Evolutionary conservation across 2,888 invertebrate species (phyloP), one percentile per base, ranked within the genome.

Genomic region (Protodeltote pygarga): DNA sequence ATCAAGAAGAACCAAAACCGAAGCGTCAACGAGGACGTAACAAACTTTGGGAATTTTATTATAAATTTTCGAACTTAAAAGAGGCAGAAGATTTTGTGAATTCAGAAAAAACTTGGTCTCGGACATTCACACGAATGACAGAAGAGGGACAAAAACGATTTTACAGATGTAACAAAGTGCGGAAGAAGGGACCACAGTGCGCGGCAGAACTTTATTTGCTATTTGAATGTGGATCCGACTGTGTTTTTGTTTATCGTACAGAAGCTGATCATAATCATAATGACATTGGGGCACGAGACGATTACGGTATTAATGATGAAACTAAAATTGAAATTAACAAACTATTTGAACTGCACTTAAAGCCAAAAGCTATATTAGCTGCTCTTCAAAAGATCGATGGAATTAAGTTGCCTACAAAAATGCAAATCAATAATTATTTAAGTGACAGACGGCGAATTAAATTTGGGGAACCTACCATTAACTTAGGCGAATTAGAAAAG

Each of bases 401-500:
- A 24, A 41, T 52, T 20, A 38, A 40, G 28, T 11, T 53, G 23
- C 50, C 58, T 23, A 49, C 14, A 42, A 23, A 34, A 31, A 24
- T 35, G 17, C 58, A 62, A 46, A 1, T 61, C 20, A 52, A 28
- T 13, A 57, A 14, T 6, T 60, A 60, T 51, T 42, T 60, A 42
- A 33, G 10, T 35, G 54, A 54, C 16, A 38, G 44, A 33, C 38
- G 53, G 34, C 34, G 23, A 24, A 16, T 20, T 27, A 62, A 52
- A 46, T 60, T 49, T 13, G 51, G 49, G 35, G 51, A 35, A 21
- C 32, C 50, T 28, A 60, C 51, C 17, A 55, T 62, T 23, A 51
- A 51, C 31, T 27, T 60, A 34, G 52, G 57, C 11, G 59, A 62
- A 44, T 32, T 62, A 29, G 53, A 62, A 51, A 23, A 41, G 24